Evolutionary conservation across 2,888 invertebrate genomes (phyloP), one percentile per base, ranked within the genome.

Genomic region (Dolomedes plantarius): DNA sequence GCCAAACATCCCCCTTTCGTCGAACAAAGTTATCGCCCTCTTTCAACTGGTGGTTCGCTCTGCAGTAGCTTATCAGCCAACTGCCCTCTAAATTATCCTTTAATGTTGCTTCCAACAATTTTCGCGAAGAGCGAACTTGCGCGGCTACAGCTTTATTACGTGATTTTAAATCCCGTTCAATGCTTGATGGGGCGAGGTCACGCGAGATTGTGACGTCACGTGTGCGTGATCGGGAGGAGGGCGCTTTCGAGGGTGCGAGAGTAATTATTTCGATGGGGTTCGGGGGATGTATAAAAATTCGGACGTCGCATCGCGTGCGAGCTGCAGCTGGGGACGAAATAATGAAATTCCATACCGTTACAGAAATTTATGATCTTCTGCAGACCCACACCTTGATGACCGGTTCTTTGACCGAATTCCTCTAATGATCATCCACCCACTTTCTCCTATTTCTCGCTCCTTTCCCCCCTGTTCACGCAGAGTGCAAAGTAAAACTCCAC

Each of bases 121-220:
- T 79, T 72, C 69, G 79, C n/a, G 23, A 31, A 67, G 36, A 13
- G 67, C 19, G 36, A 50, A 76, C 69, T 83, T 71, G 69, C 50
- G 65, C 46, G 39, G 36, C 82, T 76, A 83, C 82, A 83, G 76
- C 82, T 83, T 76, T 76, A 76, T 83, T 83, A 83, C 76, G 82
- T 83, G 82, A 83, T 83, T 83, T 64, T 62, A 83, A 83, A 83
- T 83, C 82, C 76, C 56, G 71, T 41, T 76, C 82, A 39, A 62
- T 67, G 77, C 68, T 31, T 85, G 77, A 85, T 85, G 56, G 77
- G 62, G 67, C 3, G 16, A 50, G 67, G 77, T 85, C 83, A 85
- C 83, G 83, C 83, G 77, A 56, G 77, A 67, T n/a, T 36, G 68
- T 85, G 83, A 85, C 83, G 83, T 77, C 83, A 85, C 83, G 39